A percentile compares a stretch with the other conserved stretches of the same genome.
Conservation (phyloP, 2,888 invertebrate genomes). For the Reticulitermes lucifugus region DNA sequence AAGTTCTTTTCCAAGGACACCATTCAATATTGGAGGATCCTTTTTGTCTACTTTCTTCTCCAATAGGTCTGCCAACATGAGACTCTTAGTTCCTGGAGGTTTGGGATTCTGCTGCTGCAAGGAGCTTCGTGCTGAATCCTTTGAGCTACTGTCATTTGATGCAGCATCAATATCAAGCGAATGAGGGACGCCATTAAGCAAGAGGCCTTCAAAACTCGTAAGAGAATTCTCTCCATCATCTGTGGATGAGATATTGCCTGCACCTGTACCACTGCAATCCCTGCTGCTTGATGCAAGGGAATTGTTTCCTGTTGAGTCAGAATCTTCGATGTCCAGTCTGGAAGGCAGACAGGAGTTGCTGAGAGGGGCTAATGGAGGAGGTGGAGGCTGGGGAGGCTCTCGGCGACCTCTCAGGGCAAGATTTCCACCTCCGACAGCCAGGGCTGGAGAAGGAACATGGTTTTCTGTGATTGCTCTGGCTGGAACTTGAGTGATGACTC, state of each 20-base stretch:
- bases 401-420: conserved; percentile 61
- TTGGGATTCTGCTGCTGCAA: conserved; percentile 58
- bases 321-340: conserved; percentile 63
- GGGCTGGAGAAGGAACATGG: conserved; percentile 41
- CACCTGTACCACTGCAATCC: conserved; percentile 60
- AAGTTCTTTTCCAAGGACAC: conserved; percentile 68
- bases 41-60: conserved; percentile 78
- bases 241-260: conserved; percentile 68
- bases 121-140: conserved; percentile 67
- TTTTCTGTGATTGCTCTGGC: conserved; percentile 24
- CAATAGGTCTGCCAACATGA: conserved; percentile 84
- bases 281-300: conserved; percentile 69
- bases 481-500: conserved; percentile 19
- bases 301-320: conserved; percentile 67
- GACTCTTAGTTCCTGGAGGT: conserved; percentile 65
- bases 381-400: conserved; percentile 65
- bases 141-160: conserved; percentile 63
- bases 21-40: conserved; percentile 70
- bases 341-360: conserved; percentile 56
- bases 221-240: conserved; percentile 71
- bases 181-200: conserved; percentile 70
- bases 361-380: conserved; percentile 66
- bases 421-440: conserved; percentile 53
- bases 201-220: conserved; percentile 73
- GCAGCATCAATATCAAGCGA: conserved; percentile 66